Percentiles rank a stretch among this genome's conserved stretches.
Evolutionary conservation across 2,888 invertebrate species (phyloP).

Genomic region (Phengaris arion): DNA sequence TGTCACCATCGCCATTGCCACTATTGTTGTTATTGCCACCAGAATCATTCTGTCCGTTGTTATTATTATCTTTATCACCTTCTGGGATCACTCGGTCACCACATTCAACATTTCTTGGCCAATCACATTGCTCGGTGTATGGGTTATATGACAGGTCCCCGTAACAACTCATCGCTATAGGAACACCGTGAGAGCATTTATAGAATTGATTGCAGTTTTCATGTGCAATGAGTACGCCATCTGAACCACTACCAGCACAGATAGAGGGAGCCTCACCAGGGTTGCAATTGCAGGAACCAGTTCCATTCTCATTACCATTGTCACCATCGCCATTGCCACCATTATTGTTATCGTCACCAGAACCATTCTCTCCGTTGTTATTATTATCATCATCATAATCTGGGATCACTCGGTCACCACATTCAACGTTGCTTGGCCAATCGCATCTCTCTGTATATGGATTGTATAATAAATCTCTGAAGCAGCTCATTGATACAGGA

Average conservation of each 20-base stretch:
- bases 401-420: constrained; percentile 38
- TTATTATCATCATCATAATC: constrained; percentile 27
- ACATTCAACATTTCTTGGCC: constrained; percentile 48
- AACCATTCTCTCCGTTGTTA: constrained; percentile 31
- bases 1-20: constrained; percentile 29
- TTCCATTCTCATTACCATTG: neutral
- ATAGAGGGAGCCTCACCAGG: constrained; percentile 43
- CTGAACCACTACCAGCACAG: constrained; percentile 42
- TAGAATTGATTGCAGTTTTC: constrained; percentile 48
- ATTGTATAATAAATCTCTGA: constrained; percentile 42
- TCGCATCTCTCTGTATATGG: constrained; percentile 45
- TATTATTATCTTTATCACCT: constrained; percentile 29
- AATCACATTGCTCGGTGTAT: constrained; percentile 45
- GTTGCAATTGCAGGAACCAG: constrained; percentile 37
- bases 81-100: constrained; percentile 43
- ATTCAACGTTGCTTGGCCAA: constrained; percentile 44
- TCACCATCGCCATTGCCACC: constrained; percentile 18
- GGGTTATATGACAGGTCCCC: constrained; percentile 44
- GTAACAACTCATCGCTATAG: constrained; percentile 40
- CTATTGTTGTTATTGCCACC: constrained; percentile 9
- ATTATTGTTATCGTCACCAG: constrained; percentile 6
- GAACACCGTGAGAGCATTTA: constrained; percentile 39
- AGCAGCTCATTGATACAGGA: constrained; percentile 43
- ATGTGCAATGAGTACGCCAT: constrained; percentile 46
- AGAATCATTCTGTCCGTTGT: neutral